Conservation (phyloP, 2,113 vertebrate genomes). For the Tichodroma muraria region DNA sequence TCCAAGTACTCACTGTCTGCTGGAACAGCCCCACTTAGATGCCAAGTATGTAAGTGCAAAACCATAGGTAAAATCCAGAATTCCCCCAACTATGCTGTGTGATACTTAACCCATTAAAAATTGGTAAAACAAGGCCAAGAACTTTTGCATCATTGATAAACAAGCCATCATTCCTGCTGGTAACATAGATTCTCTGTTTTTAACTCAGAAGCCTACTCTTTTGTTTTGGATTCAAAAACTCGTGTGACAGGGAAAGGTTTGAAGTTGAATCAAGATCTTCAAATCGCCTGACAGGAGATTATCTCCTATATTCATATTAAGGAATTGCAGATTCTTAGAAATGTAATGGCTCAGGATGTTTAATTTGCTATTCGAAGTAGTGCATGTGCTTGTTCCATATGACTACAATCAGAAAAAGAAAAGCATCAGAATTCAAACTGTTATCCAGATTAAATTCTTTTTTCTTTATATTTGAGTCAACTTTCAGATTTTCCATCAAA, state of each 20-base stretch:
- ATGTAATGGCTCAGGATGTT: neutral
- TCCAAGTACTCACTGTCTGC: neutral
- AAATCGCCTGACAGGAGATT: neutral
- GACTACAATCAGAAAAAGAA: neutral
- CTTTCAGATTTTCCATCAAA: constrained; percentile 17
- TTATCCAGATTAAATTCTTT: neutral
- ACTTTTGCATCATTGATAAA: neutral
- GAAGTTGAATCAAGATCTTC: neutral
- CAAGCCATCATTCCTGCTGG: neutral
- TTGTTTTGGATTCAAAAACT: neutral
- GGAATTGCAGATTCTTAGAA: neutral
- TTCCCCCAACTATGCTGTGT: neutral
- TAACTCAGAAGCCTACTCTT: neutral
- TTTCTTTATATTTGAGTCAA: neutral
- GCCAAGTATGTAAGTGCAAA: neutral
- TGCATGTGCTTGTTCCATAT: neutral
- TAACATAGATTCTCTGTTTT: neutral
- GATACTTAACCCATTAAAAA: neutral
- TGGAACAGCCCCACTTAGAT: neutral
- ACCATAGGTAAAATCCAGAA: neutral
- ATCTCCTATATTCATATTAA: neutral
- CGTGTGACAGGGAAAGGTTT: neutral
- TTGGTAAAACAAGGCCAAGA: neutral
- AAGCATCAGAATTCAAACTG: neutral
- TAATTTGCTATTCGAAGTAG: neutral